Evolutionary conservation across 2,888 invertebrate species (phyloP), one percentile per base, ranked within the genome.

Genomic region (Hipparchia sbordonii): DNA sequence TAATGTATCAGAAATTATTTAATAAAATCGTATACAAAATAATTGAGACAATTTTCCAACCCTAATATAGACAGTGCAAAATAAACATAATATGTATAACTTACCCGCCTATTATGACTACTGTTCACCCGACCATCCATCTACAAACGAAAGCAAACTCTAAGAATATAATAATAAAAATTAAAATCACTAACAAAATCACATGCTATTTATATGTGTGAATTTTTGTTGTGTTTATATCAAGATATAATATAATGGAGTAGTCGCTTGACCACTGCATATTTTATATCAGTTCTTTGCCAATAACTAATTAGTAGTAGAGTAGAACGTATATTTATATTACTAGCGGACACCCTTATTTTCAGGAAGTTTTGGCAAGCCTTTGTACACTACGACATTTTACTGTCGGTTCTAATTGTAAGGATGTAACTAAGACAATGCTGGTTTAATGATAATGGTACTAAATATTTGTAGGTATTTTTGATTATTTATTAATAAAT

Each of bases 41-140:
- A 13, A 13, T 56, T 12, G 5, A 6, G 61, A 61, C 2, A 8
- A 45, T 5, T 45, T 60, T 48, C 23, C 61, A 60, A 54, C 51
- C 54, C 69, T 76, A 70, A 69, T 39, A 66, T 45, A 66, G 33
- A 73, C 60, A 73, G 66, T 76, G 72, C 71, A 76, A 80, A 80
- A 86, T 84, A 86, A 81, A 87, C 82, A 86, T 84, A 84, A 79
- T 66, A 77, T 75, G 84, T 83, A 80, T 81, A 85, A 94, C 94
- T 94, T 88, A 94, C 94, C 94, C 94, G 92, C 92, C 94, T 94
- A 93, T 87, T 92, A 90, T 93, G 94, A 92, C 90, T 94, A 94
- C 87, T 94, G 93, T 91, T 94, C 92, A 91, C 91, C 90, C 94
- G 92, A 83, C 89, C 93, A 93, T 94, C 94, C 93, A 94, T 94